Base-by-base conservation (phyloP, 2,888 invertebrate genomes). In the Hymenopus coronatus region DNA sequence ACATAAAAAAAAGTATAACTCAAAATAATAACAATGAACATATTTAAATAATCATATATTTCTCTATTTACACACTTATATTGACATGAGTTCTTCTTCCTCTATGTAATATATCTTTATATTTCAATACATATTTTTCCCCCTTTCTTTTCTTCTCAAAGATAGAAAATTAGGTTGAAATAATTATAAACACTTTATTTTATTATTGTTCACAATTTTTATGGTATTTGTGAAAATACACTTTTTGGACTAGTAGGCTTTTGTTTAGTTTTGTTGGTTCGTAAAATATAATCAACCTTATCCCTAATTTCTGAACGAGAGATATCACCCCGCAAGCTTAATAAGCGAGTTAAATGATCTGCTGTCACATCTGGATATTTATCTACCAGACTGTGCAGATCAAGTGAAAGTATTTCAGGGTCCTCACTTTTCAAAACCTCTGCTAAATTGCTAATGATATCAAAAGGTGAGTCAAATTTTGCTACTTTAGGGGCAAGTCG, bases 351-450 rank as follows among this genome's bases (percentile, higher is more conserved):
- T 91, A 99, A 94, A 93, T 99, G 98, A 93, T 99, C 98, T 92
- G 97, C 97, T 20, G 96, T 95, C 91, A 98, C 96, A 92, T 98
- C 98, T 0, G 98, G 98, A 94, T 97, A 98, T 92, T 97, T 97
- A 91, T 97, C 97, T 90, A 97, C 95, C 88, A 98, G 94, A 82
- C 97, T 96, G 93, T 97, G 97, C 90, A 99, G 94, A 94, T 99
- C 99, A 89, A 99, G 94, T 0, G 98, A 97, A 90, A 99, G 93
- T 95, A 99, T 97, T 93, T 99, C 98, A 84, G 97, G 95, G 93
- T 99, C 99, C 92, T 97, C 96, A 91, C 98, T 97, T 89, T 97
- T 96, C n/a, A 99, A 93, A 88, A 99, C 96, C 93, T 99, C 98
- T 0, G 98, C 97, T 84, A 99, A 94, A 91, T 96, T 96, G 89